Evolutionary conservation across 1,140 invertebrate genomes (phyloP), one percentile per base, ranked within the genome.

Genomic region (Drosophila mauritiana): DNA sequence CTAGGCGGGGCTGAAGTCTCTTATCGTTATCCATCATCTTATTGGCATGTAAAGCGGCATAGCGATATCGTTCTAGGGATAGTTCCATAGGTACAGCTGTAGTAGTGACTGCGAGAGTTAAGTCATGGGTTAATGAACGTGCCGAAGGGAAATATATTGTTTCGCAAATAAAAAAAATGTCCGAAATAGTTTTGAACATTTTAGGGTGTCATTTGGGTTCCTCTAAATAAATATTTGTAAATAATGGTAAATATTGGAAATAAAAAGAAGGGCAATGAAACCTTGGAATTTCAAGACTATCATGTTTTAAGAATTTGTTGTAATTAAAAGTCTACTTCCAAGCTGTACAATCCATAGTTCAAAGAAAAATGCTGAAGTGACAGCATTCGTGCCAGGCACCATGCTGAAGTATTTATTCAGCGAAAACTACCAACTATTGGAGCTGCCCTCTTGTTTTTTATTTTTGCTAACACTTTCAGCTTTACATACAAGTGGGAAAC

Each of bases 51-150:
- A 98, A 91, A 0, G 97, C 97, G 45, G 97, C 97, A 92, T 96
- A 97, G 13, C 97, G 94, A 92, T 96, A 96, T 68, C 97, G 94
- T 93, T 98, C 97, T 80, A 98, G 93, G 10, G 97, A 97, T 39
- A 98, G 92, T 92, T 98, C 97, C 95, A 98, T 98, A 6, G 97
- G 97, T 22, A 98, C 97, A 6, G 97, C 97, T 51, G n/a, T n/a
- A n/a, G n/a, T n/a, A n/a, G n/a, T n/a, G n/a, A n/a, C n/a, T n/a
- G 45, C 64, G 51, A 75, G 64, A 51, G 53, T 52, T 12, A 67
- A 22, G 70, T 37, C 15, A 54, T 22, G 69, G 51, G 57, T 73
- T 62, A 10, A 43, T 43, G 39, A 53, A 63, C 56, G 53, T 43
- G n/a, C 12, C 31, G 53, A 53, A 45, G 64, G 49, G 11, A 57